Evolutionary conservation across 2,113 vertebrate species (phyloP).

Genomic region (Salvelinus namaycush): DNA sequence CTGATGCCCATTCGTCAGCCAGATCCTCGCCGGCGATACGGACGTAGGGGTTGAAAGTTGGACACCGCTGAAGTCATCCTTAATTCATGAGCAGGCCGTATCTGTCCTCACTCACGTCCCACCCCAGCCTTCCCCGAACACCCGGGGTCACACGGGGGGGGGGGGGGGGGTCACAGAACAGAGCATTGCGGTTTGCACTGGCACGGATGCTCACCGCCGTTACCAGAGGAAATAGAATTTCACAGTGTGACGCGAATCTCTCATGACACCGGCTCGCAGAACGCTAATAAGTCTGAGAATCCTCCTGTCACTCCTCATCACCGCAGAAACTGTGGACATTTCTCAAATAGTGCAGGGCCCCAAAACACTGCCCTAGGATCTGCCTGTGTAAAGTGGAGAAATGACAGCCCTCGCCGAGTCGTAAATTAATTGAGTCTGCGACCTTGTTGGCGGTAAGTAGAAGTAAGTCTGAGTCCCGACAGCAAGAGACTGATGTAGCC

Average conservation of each 20-base stretch:
- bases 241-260: conserved; percentile 62
- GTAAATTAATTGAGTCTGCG: conserved; percentile 1
- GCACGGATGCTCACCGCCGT: conserved; percentile 31
- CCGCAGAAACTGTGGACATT: conserved; percentile 43
- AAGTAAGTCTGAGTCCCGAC: too few species aligned
- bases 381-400: conserved; percentile 41
- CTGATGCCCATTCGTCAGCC: conserved; percentile 64
- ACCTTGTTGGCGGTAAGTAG: conserved; percentile 9
- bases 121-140: conserved; percentile 34
- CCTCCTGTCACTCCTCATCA: conserved; percentile 71
- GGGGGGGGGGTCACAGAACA: conserved; percentile 54
- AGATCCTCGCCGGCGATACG: conserved; percentile 61
- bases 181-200: conserved; percentile 55
- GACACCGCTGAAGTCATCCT: conserved; percentile 62
- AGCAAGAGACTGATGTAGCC: too few species aligned
- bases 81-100: conserved; percentile 69
- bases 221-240: conserved; percentile 61
- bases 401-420: conserved; percentile 17
- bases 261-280: conserved; percentile 65
- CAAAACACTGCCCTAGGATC: conserved; percentile 35
- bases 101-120: conserved; percentile 41
- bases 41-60: conserved; percentile 54
- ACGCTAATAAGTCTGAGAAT: conserved; percentile 72
- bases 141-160: conserved; percentile 53
- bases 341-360: conserved; percentile 47